phyloP scores from a whole-genome alignment of 2,797 vertebrate genomes.

The Meriones psammophilus region DNA sequence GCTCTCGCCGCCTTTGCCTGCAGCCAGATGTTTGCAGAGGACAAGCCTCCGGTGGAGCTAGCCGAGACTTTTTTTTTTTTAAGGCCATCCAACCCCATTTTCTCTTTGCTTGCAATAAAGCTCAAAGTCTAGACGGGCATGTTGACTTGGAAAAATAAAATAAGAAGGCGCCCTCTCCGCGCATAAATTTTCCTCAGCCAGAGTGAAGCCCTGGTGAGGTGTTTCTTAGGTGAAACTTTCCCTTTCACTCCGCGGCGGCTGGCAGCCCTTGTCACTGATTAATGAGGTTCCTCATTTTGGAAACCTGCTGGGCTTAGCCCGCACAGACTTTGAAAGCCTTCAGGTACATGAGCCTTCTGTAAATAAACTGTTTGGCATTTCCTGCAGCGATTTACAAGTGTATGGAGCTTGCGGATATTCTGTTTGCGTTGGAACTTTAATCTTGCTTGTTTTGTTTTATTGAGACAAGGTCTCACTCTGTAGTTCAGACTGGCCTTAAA shows the following conservation, averaged over 20 bases:
- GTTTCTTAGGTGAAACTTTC: not conserved
- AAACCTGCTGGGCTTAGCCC: constrained; percentile 22
- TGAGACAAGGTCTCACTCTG: not conserved
- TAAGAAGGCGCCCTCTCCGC: constrained; percentile 16
- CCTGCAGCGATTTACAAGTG: constrained; percentile 61
- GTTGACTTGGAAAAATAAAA: not conserved
- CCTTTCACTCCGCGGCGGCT: not conserved
- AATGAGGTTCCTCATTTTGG: constrained; percentile 1
- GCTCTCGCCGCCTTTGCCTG: constrained; percentile 61
- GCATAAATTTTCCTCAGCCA: constrained; percentile 31
- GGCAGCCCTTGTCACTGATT: constrained; percentile 39
- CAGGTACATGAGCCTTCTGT: constrained; percentile 50
- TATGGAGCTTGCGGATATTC: not conserved
- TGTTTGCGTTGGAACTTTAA: not conserved
- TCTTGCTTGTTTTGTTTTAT: not conserved
- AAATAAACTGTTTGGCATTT: constrained; percentile 74
- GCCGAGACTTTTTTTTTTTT: constrained; percentile 63
- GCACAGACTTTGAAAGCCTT: accelerated
- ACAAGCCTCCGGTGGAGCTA: constrained; percentile 74
- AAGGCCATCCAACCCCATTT: constrained; percentile 77
- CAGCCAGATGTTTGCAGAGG: constrained; percentile 67
- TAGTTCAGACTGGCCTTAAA: not conserved
- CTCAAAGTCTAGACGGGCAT: constrained; percentile 53
- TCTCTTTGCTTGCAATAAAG: constrained; percentile 80
- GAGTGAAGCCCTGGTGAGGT: not conserved